Evolutionary conservation across 2,888 invertebrate species (phyloP), one percentile per base, ranked within the genome.

Genomic region (Caenorhabditis becei): DNA sequence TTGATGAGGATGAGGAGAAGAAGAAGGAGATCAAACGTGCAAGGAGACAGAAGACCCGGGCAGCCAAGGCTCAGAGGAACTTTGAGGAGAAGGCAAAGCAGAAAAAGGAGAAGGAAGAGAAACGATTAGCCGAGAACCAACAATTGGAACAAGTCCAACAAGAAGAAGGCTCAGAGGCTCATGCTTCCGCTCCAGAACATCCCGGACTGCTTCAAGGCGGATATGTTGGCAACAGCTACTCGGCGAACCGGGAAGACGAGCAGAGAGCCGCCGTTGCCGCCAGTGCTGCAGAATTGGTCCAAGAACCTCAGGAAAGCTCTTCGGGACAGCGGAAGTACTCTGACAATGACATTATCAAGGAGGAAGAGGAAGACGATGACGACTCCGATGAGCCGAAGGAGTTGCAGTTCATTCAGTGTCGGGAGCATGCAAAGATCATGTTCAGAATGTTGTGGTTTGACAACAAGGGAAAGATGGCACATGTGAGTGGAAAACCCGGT

Each of bases 371-470:
- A n/a, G 41, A 56, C 16, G 32, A 49, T 20, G 49, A 49, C 18
- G 20, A 49, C 49, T 7, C 18, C 26, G 54, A 54, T 8, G 28
- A 54, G 35, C 56, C 56, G 2, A 35, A n/a, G 10, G 56, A 56
- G 11, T 1, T 10, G 18, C 16, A 35, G 10, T 28, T 18, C 35
- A 18, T 56, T 1, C 18, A 56, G 1, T 18, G 32, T 11, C 18
- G 24, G 2, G 18, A 61, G 3, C 70, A 70, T n/a, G 37, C 51
- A 2, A 70, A 70, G 53, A 8, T 61, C 0, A 20, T 61, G n/a
- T 70, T 70, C 41, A 51, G 70, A 2, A 7, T 70, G 4, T 16
- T 70, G 20, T 70, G 70, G 70, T 70, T 70, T 23, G 61, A 70
- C 11, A 70, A 70, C 41, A 41, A 41, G 16, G 53, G 49, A 8